Base-by-base conservation (phyloP, 2,113 vertebrate genomes). In the Cottus gobio region DNA sequence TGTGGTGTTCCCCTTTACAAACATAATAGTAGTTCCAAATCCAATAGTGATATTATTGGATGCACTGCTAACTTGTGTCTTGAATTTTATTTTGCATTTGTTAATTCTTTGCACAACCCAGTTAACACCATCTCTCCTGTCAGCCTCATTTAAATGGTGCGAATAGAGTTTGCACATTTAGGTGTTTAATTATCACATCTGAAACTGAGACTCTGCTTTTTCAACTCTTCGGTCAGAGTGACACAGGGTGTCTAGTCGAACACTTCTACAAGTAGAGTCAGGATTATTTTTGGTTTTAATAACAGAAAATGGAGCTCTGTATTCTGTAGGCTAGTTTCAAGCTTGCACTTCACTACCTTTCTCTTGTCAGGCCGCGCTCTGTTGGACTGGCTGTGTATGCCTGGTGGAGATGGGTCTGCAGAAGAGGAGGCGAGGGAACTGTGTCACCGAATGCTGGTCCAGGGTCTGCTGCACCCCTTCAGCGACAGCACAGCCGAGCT, bases 401-500 rank as follows among this genome's bases (percentile, higher is more conserved):
- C 95, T 92, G 94, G 96, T 54, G 95, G 95, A 68, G 95, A 95
- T 13, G 92, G 93, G 18, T 84, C 68, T 0, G 93, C 94, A 5
- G 94, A 95, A 8, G 96, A 96, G 79, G 90, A 93, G 58, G 96
- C 95, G 2, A 96, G 96, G 91, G 96, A 96, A 44, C 83, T 97
- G 0, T 98, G 97, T 91, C 96, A 95, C 0, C 92, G 95, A 66
- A 96, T 98, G 93, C 91, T 97, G 79, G 94, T 92, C 37, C 93
- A 96, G 92, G 96, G 97, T 36, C 95, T 98, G 12, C 89, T 98
- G 8, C 95, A 97, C n/a, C 96, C 96, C 6, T 97, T 97, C 77
- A 95, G 95, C 0, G 95, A 96, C 56, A 94, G 95, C 90, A 94
- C 95, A 69, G 86, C 95, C 85, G 96, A 97, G 39, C 94, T 94